These are phyloP conservation scores for Andricus quercusramuli DNA, from an alignment of 2,888 invertebrate species.

Conservation along the genomic window DNA sequence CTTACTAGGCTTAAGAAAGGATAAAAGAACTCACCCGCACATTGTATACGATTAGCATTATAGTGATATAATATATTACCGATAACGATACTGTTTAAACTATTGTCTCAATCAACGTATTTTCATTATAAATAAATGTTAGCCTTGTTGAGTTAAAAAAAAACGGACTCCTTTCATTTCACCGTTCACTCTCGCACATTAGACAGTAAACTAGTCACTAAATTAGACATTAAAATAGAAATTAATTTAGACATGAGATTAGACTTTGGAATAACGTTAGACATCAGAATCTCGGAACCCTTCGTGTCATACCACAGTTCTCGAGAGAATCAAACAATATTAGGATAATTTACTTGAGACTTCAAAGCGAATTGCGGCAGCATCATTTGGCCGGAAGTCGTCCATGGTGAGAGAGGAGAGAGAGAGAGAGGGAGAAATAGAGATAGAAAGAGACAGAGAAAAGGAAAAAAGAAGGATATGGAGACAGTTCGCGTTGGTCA, in stretches of 20 bases:
- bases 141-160: constrained; percentile 79
- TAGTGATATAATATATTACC: constrained; percentile 78
- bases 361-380: constrained; percentile 6
- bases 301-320: constrained; percentile 54
- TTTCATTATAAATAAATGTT: constrained; percentile 79
- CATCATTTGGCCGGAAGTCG: constrained; percentile 10
- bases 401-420: background rate
- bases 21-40: constrained; percentile 72
- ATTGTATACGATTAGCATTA: constrained; percentile 79
- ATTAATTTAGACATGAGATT: background rate
- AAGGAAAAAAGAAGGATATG: constrained; percentile 43
- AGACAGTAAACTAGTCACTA: constrained; percentile 1
- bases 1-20: constrained; percentile 53
- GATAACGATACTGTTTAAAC: constrained; percentile 79
- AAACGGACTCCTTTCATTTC: constrained; percentile 61
- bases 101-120: constrained; percentile 79
- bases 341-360: background rate
- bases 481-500: constrained; percentile 55
- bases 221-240: background rate
- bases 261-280: background rate
- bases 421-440: background rate
- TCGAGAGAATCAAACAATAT: background rate
- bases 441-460: background rate
- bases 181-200: constrained; percentile 59
- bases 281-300: constrained; percentile 41